Base-by-base conservation (phyloP, 2,888 invertebrate genomes). In the Neocrepidodera transversa region DNA sequence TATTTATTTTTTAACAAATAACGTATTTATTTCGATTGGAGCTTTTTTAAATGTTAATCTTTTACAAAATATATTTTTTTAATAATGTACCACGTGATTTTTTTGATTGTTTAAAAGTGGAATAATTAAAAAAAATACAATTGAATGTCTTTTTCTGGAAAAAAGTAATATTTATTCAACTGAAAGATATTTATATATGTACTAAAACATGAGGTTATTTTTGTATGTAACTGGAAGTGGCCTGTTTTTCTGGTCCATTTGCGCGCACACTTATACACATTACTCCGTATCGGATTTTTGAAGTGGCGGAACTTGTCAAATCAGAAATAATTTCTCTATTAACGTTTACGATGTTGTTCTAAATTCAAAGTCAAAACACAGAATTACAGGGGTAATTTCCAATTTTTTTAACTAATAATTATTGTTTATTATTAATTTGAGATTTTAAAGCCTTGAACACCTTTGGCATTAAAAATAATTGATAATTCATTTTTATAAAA, bases 261-360 rank as follows among this genome's bases (percentile, higher is more conserved):
- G 75, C 77, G 77, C 78, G 79, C 78, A 79, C 77, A 76, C 76
- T 76, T 74, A 76, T 76, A 77, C 75, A 77, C 75, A 77, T 75
- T 77, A 78, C 78, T 79, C 79, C 79, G 77, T 79, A 80, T 79
- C 78, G 79, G 78, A 79, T 74, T 74, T 71, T 72, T 71, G 70
- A 67, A 66, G 64, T 68, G 61, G 49, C 36, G 56, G 64, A 66
- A 60, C 62, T 47, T 55, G 59, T 62, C 60, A 60, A 58, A 62
- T 50, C 63, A 54, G 63, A 54, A 60, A 42, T 16, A 32, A 32
- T 28, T 11, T 16, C 20, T 38, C n/a, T 45, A 11, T 23, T 35
- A 40, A 36, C 11, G 49, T 16, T 18, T 11, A 60, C 50, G 38
- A 50, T 53, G 49, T 48, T 28, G 43, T 55, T 55, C 55, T 54